Evolutionary conservation across 2,797 vertebrate species (phyloP).

Genomic region (Sphenodon punctatus): DNA sequence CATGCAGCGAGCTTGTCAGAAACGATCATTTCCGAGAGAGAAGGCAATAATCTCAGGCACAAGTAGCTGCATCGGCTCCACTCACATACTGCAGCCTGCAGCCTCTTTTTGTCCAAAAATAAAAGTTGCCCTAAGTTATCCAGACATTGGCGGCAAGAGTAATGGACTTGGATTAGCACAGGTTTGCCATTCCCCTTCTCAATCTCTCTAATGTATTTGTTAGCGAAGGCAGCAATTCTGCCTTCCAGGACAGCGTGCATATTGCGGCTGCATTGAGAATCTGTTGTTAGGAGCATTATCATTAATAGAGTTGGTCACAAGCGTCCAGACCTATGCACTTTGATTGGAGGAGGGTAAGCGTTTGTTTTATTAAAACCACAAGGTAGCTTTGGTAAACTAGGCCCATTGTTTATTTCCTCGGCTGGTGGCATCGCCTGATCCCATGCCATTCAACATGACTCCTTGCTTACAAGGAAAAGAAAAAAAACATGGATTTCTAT

Average conservation of each 20-base stretch:
- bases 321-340: no score
- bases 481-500: no score
- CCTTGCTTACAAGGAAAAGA: no score
- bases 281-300: not conserved
- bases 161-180: not conserved
- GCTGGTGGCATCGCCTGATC: fast-evolving
- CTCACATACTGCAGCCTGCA: not conserved
- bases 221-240: not conserved
- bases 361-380: not conserved
- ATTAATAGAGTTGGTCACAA: no score
- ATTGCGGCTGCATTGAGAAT: no score
- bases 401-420: not conserved
- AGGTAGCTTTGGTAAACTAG: fast-evolving
- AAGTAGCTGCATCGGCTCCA: not conserved
- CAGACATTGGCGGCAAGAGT: not conserved
- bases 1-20: constrained; percentile 68
- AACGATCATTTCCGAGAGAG: constrained; percentile 68
- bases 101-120: not conserved
- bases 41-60: not conserved
- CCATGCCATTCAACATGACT: fast-evolving
- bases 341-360: no score
- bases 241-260: not conserved
- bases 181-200: not conserved
- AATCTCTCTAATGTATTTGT: not conserved
- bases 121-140: not conserved